A percentile compares a stretch with the other conserved stretches of the same genome.
phyloP scores from a whole-genome alignment of 2,888 invertebrate genomes.

The Rhagophthalmus giganteus region DNA sequence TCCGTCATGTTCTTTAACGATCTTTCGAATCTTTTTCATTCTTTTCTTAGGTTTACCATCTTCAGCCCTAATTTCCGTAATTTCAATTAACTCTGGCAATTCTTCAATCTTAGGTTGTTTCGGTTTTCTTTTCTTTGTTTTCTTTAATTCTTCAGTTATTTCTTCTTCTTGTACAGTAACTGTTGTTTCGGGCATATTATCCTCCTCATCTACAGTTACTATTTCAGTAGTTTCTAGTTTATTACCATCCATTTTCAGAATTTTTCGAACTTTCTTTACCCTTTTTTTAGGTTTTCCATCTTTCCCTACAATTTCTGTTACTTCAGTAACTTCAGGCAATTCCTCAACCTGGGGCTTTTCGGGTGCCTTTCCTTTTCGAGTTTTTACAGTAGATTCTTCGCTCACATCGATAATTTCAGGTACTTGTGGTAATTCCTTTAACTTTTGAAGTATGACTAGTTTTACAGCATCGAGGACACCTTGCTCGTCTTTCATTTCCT shows the following conservation, averaged over 20 bases:
- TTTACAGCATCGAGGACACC: constrained; percentile 43
- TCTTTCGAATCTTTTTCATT: constrained; percentile 46
- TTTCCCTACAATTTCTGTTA: constrained; percentile 41
- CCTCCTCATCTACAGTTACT: constrained; percentile 50
- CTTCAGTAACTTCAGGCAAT: constrained; percentile 35
- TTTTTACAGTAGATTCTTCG: constrained; percentile 6
- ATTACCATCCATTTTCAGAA: constrained; percentile 42
- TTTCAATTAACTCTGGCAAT: constrained; percentile 23
- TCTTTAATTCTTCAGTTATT: background rate
- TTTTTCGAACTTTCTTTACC: constrained; percentile 39
- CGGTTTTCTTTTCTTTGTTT: constrained; percentile 19
- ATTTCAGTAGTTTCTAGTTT: constrained; percentile 52
- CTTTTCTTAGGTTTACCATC: constrained; percentile 32
- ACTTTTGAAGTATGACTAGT: constrained; percentile 26
- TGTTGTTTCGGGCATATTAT: constrained; percentile 43
- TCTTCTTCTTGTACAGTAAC: constrained; percentile 39
- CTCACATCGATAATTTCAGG: constrained; percentile 19
- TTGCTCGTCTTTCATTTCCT: constrained; percentile 28
- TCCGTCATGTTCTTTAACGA: constrained; percentile 48
- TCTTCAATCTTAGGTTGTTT: constrained; percentile 35
- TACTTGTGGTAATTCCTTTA: background rate
- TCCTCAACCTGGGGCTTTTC: constrained; percentile 8
- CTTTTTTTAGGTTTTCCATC: constrained; percentile 35
- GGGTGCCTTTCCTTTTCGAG: background rate
- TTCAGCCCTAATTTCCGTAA: constrained; percentile 24